phyloP scores from a whole-genome alignment of 2,113 vertebrate species.

The Melanerpes aurifrons region DNA sequence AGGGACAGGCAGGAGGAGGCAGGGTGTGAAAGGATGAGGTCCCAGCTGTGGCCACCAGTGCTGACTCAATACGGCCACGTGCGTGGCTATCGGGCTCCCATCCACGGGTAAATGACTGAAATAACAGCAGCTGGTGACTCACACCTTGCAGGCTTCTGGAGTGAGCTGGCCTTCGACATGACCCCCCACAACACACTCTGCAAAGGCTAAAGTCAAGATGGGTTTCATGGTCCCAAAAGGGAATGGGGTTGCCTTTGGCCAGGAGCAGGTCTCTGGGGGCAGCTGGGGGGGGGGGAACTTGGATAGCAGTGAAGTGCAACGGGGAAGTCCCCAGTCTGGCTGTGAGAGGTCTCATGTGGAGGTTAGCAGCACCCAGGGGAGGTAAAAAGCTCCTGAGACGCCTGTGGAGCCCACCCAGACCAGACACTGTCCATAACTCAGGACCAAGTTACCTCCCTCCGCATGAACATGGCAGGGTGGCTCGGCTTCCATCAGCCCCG shows the following conservation, averaged over 20 bases:
- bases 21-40: background rate
- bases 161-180: rapidly evolving
- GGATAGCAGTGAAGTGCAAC: rapidly evolving
- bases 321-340: background rate
- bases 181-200: background rate
- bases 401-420: background rate
- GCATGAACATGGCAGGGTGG: rapidly evolving
- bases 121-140: background rate
- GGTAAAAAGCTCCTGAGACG: background rate
- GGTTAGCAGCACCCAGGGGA: background rate
- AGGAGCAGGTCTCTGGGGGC: background rate
- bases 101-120: rapidly evolving
- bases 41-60: background rate
- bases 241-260: background rate
- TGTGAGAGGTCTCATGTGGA: background rate
- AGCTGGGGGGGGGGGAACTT: background rate
- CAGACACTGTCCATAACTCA: background rate
- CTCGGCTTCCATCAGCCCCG: background rate
- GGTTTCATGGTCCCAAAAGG: background rate
- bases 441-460: background rate
- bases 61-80: background rate
- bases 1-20: background rate
- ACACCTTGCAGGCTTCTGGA: background rate
- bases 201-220: background rate
- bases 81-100: background rate